Evolutionary conservation across 2,888 invertebrate species (phyloP).

Genomic region (Eupeodes luniger): DNA sequence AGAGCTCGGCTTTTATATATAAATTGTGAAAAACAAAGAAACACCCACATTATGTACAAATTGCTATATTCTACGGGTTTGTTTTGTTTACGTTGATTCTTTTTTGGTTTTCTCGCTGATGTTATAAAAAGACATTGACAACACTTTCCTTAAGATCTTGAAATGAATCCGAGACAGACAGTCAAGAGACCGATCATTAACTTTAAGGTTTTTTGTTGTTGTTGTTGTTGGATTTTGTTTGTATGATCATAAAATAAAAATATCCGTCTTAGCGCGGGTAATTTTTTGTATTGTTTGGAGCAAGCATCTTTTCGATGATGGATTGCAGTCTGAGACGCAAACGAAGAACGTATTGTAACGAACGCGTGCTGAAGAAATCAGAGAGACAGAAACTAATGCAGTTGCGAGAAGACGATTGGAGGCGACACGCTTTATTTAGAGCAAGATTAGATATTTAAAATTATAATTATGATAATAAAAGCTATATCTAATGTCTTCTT

Average conservation of each 20-base stretch:
- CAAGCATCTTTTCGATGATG: slow-evolving; percentile 55
- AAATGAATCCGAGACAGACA: slow-evolving; percentile 28
- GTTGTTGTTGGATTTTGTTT: slow-evolving; percentile 17
- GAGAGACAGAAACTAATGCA: slow-evolving; percentile 31
- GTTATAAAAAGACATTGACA: slow-evolving; percentile 46
- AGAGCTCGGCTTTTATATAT: slow-evolving; percentile 27
- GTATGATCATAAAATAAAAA: slow-evolving; percentile 37
- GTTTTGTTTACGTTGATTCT: slow-evolving; percentile 55
- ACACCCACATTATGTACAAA: slow-evolving; percentile 54
- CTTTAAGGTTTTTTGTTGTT: slow-evolving; percentile 21
- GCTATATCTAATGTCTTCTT: slow-evolving; percentile 36
- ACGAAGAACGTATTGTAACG: slow-evolving; percentile 23
- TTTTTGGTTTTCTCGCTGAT: not conserved
- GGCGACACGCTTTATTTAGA: slow-evolving; percentile 53
- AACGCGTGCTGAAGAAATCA: slow-evolving; percentile 45
- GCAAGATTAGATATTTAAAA: slow-evolving; percentile 59
- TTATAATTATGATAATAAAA: slow-evolving; percentile 43
- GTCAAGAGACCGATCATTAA: slow-evolving; percentile 38
- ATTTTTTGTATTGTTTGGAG: slow-evolving; percentile 10
- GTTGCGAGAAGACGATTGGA: slow-evolving; percentile 18
- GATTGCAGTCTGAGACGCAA: slow-evolving; percentile 50
- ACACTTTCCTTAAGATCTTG: slow-evolving; percentile 36
- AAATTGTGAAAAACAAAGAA: slow-evolving; percentile 49
- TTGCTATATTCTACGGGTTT: slow-evolving; percentile 44
- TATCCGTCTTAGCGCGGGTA: slow-evolving; percentile 17